A percentile compares a stretch with the other conserved stretches of the same genome.
Conservation (phyloP, 2,888 invertebrate species). For the Ormyrus rosae region DNA sequence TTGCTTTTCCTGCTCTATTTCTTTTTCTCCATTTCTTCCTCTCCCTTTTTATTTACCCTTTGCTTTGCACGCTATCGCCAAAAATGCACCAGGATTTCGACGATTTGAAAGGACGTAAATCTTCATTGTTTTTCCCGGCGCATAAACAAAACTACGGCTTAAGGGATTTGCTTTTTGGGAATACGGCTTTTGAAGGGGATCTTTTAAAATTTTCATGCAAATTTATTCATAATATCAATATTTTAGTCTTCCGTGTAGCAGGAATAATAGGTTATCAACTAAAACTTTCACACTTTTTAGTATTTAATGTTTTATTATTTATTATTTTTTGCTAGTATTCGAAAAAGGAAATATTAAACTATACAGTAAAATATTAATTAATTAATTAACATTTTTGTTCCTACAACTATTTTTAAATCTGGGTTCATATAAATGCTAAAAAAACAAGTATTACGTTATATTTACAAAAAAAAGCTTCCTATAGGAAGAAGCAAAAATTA, state of each 20-base stretch:
- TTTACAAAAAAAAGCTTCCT: too few relatives aligned
- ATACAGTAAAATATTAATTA: too few relatives aligned
- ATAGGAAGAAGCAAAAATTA: too few relatives aligned
- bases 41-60: conserved; percentile 25
- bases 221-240: conserved; percentile 12
- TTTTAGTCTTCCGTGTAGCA: not conserved
- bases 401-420: too few relatives aligned
- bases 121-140: conserved; percentile 23
- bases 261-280: too few relatives aligned
- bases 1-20: not conserved
- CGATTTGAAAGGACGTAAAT: conserved; percentile 38
- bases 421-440: too few relatives aligned
- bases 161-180: conserved; percentile 34
- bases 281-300: too few relatives aligned
- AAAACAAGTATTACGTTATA: too few relatives aligned
- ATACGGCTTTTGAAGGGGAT: not conserved
- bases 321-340: too few relatives aligned
- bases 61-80: conserved; percentile 14
- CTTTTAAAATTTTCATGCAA: conserved; percentile 28
- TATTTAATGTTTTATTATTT: too few relatives aligned
- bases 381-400: too few relatives aligned
- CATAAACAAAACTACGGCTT: conserved; percentile 31
- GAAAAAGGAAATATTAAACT: too few relatives aligned
- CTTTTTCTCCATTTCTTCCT: not conserved
- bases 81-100: conserved; percentile 41